phyloP scores from a whole-genome alignment of 2,113 vertebrate genomes.

The Apodemus speciosus region DNA sequence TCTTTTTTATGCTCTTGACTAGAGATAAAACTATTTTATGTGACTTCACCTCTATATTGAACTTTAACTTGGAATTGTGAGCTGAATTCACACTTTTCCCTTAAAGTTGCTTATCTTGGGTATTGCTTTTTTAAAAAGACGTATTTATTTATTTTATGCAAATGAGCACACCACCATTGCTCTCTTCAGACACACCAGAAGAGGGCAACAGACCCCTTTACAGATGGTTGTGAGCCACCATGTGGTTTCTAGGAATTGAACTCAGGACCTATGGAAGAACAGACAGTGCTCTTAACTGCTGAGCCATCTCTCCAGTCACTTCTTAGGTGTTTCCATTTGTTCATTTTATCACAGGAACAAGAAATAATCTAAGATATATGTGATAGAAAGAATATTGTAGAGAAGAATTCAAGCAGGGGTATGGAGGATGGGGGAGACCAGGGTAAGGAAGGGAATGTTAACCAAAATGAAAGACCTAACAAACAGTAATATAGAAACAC shows the following conservation, averaged over 20 bases:
- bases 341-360: background rate
- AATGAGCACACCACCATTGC: too few relatives aligned
- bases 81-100: background rate
- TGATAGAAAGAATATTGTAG: background rate
- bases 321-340: background rate
- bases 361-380: background rate
- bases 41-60: background rate
- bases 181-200: too few relatives aligned
- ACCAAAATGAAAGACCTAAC: background rate
- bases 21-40: background rate
- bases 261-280: too few relatives aligned
- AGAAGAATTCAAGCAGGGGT: background rate
- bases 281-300: too few relatives aligned
- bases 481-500: background rate
- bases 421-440: background rate
- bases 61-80: background rate
- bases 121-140: too few relatives aligned
- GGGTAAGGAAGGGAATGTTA: background rate
- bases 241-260: too few relatives aligned
- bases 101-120: background rate
- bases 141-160: too few relatives aligned
- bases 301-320: too few relatives aligned
- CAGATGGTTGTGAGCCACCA: too few relatives aligned
- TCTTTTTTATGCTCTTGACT: background rate
- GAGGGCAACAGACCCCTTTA: too few relatives aligned